Evolutionary conservation across 1,140 invertebrate genomes (phyloP), one percentile per base, ranked within the genome.

Genomic region (Hypsibius dujardini): DNA sequence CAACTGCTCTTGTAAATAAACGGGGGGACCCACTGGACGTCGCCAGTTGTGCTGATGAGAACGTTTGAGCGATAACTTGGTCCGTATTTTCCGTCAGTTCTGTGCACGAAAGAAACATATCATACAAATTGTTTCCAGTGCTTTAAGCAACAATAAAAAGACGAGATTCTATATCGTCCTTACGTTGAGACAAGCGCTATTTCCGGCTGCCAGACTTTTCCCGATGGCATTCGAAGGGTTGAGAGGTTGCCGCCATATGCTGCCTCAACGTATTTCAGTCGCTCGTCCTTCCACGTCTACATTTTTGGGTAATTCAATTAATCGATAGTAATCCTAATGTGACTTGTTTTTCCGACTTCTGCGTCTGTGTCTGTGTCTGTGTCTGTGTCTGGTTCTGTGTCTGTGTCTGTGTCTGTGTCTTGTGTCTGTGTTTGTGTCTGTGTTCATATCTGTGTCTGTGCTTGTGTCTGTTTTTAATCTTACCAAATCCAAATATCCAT

Each of bases 171-270:
- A n/a, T 3, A 42, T 3, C 3, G 7, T 3, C 3, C 87, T 86
- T 84, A 97, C 94, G 98, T 99, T 84, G 98, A 98, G 80, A 98
- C 98, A 56, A 99, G 84, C 46, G 98, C 95, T 76, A 99, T 96
- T 80, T 99, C 96, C 1, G 96, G 95, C 79, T 95, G 95, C 95
- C 95, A 99, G 71, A 98, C 94, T 86, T 97, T 96, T 80, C 97
- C 93, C 42, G 94, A 93, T 45, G 92, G 90, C 73, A 99, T 85
- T 74, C 95, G 86, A 50, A 99, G 85, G 42, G 96, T 92, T 46
- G 87, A 87, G 73, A 99, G 98, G 42, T 67, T 67, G 62, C 93
- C 92, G 70, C 95, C 94, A 77, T 98, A 99, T 80, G 97, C 90
- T 70, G 91, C 89, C 77, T 95, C 91, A 77, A 97, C 91, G 95